Base-by-base conservation (phyloP, 2,888 invertebrate species). In the Pharmacophagus antenor region DNA sequence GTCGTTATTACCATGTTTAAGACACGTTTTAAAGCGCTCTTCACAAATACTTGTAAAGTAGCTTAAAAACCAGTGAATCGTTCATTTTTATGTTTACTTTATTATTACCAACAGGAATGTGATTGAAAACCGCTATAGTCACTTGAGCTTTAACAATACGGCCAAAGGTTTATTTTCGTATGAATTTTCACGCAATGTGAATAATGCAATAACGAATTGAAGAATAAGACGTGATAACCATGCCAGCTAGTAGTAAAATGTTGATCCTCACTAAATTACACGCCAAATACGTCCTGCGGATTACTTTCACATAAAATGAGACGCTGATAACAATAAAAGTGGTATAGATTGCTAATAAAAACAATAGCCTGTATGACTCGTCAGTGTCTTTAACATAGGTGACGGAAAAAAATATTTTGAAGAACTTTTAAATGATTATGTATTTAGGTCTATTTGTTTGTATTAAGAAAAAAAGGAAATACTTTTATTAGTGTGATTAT, bases 221-320 rank as follows among this genome's bases (percentile, higher is more conserved):
- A 50, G 42, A 22, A 12, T 31, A 54, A 55, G 31, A 51, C 52
- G 66, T 62, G 55, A 73, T 80, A 65, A 62, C 71, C 67, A 70
- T 76, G 62, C 70, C 70, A 74, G 75, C 74, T 62, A 66, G 74
- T 65, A 69, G 64, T 80, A 78, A 82, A 81, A 76, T 23, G 27
- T 62, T 66, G 59, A 66, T 65, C 65, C 67, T 55, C 62, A 67
- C 70, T 73, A 79, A 80, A 82, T 79, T 76, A 73, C 73, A 62
- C 58, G 62, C 61, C 65, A 63, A 73, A 75, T 71, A 68, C 69
- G 67, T 60, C 52, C 62, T 63, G 27, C 53, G 73, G 76, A 81
- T 79, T 80, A 77, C 72, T 65, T 63, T 64, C 65, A 65, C 73
- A 67, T 74, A 72, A 72, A 74, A 63, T 66, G 64, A 69, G 69